Percentiles rank a stretch among this genome's conserved stretches.
phyloP scores from a whole-genome alignment of 2,888 invertebrate species.

The Anarsia innoxiella region DNA sequence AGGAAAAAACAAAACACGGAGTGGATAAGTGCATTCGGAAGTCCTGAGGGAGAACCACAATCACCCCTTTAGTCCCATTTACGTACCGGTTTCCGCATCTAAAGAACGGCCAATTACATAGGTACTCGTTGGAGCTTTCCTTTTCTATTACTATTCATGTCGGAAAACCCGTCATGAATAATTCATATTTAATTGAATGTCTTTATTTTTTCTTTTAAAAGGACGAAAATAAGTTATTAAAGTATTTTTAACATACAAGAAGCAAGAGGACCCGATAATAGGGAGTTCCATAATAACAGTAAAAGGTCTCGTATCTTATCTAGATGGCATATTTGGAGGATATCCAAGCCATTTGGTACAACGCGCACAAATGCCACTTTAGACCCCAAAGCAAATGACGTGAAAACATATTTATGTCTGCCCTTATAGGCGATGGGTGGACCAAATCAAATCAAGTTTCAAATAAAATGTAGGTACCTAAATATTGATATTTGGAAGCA shows the following conservation, averaged over 20 bases:
- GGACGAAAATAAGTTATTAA: too few relatives aligned
- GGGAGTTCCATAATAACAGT: slow-evolving; percentile 46
- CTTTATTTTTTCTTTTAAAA: too few relatives aligned
- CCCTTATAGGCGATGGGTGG: slow-evolving; percentile 8
- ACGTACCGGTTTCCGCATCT: too few relatives aligned
- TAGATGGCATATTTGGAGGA: slow-evolving; percentile 63
- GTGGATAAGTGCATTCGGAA: slow-evolving; percentile 20
- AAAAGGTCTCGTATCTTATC: slow-evolving; percentile 59
- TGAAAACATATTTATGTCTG: slow-evolving; percentile 48
- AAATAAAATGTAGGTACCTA: too few relatives aligned
- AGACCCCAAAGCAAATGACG: slow-evolving; percentile 59
- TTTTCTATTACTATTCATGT: too few relatives aligned
- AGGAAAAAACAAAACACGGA: slow-evolving; percentile 15
- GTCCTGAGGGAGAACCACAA: slow-evolving; percentile 17
- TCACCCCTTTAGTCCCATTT: slow-evolving; percentile 12
- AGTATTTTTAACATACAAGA: not conserved
- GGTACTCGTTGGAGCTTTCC: too few relatives aligned
- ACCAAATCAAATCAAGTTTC: slow-evolving; percentile 7
- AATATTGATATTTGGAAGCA: too few relatives aligned
- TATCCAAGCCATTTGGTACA: slow-evolving; percentile 64
- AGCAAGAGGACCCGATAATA: slow-evolving; percentile 21
- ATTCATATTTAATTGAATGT: too few relatives aligned
- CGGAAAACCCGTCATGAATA: too few relatives aligned
- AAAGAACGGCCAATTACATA: too few relatives aligned
- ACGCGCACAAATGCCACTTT: slow-evolving; percentile 44